Base-by-base conservation (phyloP, 2,797 vertebrate species). In the Taeniopygia guttata region DNA sequence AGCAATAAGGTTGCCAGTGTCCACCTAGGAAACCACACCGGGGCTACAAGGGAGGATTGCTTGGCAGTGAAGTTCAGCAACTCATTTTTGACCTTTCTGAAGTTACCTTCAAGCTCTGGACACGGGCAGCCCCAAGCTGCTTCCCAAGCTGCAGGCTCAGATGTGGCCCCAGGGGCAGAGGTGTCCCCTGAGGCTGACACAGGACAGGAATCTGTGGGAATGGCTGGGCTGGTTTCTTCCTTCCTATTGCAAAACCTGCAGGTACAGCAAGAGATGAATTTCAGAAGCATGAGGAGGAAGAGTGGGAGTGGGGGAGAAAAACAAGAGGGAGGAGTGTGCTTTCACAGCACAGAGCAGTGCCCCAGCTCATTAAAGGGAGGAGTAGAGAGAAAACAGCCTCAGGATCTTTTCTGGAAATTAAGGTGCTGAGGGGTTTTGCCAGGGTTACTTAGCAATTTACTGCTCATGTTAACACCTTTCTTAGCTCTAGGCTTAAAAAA, bases 1-100 rank as follows among this genome's bases (percentile, higher is more conserved):
- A 72, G 36, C 62, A 32, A 2, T 14, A 62, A 67, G 0, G 0
- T 48, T 63, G 45, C 48, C 43, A 29, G 45, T 0, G 9, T 10
- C 29, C 56, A n/a, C 46, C 30, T 23, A 5, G 19, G 38, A 69
- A 89, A 82, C 5, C 0, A 2, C 60, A 56, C 13, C 0, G 0
- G 29, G 29, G 30, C 14, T 46, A 3, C 0, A 0, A 46, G 52
- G 26, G 43, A 74, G 14, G 11, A 2, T 66, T 76, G 87, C 11
- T 8, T 5, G 25, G 11, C 2, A 4, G 10, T 12, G 22, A 89
- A 89, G 29, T 30, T 48, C 60, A 64, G 43, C 1, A 16, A 16
- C 7, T 38, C 4, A 0, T 4, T 62, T 68, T 2, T 66, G 6
- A 77, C 18, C n/a, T 81, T 72, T 63, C 8, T 43, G 17, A 40